Evolutionary conservation across 2,113 vertebrate species (phyloP).

Genomic region (Cercopithecus mona): DNA sequence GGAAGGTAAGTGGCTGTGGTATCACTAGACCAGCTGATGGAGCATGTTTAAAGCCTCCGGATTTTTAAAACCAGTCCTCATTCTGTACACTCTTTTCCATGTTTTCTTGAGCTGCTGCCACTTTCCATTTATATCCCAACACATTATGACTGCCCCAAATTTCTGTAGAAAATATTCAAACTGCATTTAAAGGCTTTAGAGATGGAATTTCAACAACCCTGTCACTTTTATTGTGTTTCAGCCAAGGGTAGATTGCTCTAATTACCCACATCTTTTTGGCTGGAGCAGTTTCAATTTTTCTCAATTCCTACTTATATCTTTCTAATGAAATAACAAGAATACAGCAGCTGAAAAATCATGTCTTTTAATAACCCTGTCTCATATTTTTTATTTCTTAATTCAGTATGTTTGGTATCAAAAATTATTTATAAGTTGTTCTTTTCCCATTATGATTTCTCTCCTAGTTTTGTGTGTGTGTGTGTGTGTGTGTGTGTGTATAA

Average conservation of each 20-base stretch:
- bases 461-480: background rate
- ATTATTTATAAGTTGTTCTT: background rate
- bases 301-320: slow-evolving; percentile 5
- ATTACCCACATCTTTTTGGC: slow-evolving; percentile 4
- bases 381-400: background rate
- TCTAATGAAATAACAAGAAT: slow-evolving; percentile 28
- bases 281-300: slow-evolving; percentile 12
- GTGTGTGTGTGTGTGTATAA: background rate
- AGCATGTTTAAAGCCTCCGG: background rate
- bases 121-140: background rate
- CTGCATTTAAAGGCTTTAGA: background rate
- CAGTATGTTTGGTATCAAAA: background rate
- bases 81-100: background rate
- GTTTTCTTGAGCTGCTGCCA: background rate
- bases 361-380: background rate
- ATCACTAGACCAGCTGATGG: background rate
- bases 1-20: too few species aligned
- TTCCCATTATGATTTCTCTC: background rate
- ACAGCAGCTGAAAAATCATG: background rate
- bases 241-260: background rate
- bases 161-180: background rate
- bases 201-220: background rate
- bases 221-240: background rate
- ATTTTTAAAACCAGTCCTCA: too few species aligned
- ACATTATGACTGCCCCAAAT: background rate